phyloP scores from a whole-genome alignment of 1,140 invertebrate genomes.

The Andricus grossulariae region DNA sequence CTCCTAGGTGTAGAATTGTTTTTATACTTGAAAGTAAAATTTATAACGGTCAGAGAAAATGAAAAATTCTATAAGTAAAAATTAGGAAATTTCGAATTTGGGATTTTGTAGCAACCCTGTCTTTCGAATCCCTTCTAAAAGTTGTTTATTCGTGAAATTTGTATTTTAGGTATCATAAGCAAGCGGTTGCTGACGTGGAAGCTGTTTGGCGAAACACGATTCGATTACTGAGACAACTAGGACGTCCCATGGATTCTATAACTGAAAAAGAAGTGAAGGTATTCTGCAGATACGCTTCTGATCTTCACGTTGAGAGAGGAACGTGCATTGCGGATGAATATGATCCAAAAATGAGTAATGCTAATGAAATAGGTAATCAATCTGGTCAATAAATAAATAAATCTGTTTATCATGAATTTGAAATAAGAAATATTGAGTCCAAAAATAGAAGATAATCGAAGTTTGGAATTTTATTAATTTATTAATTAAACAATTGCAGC shows the following conservation, averaged over 20 bases:
- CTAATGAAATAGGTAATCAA: constrained; percentile 79
- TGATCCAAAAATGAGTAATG: constrained; percentile 76
- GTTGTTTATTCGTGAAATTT: constrained; percentile 5
- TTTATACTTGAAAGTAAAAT: no score
- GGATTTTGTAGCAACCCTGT: no score
- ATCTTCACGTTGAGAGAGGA: constrained; percentile 87
- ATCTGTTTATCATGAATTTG: constrained; percentile 9
- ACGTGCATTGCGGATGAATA: constrained; percentile 89
- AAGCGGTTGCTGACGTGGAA: constrained; percentile 89
- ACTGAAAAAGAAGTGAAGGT: constrained; percentile 87
- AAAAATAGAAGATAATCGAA: neutral
- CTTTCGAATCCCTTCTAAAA: no score
- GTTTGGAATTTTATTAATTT: constrained; percentile 1
- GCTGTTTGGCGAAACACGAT: constrained; percentile 88
- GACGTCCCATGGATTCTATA: constrained; percentile 83
- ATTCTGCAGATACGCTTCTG: constrained; percentile 90
- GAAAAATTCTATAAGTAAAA: no score
- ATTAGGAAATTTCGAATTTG: no score
- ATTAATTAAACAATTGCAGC: constrained; percentile 65
- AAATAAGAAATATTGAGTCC: neutral
- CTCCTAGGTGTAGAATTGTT: no score
- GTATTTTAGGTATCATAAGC: constrained; percentile 83
- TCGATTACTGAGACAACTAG: constrained; percentile 85
- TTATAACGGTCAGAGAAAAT: no score
- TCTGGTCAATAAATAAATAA: no score